Evolutionary conservation across 2,888 invertebrate species (phyloP).

Genomic region (Patella pellucida): DNA sequence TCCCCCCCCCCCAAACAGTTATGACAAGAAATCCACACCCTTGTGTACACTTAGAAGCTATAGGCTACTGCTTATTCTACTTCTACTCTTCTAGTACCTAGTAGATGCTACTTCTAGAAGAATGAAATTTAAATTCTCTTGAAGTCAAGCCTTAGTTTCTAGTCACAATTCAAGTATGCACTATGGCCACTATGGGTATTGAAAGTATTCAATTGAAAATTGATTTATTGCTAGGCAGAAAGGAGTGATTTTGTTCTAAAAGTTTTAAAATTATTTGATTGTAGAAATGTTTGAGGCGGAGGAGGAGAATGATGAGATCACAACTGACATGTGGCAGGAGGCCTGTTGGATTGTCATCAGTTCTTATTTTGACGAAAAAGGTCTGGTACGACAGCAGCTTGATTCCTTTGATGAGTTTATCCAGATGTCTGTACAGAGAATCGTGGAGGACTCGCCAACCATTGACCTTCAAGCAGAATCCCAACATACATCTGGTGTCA

Average conservation of each 20-base stretch:
- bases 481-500: conserved; percentile 93
- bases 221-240: too few species aligned
- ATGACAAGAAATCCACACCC: too few species aligned
- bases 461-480: conserved; percentile 97
- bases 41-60: too few species aligned
- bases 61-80: too few species aligned
- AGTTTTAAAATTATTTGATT: conserved; percentile 16
- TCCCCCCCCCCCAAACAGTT: too few species aligned
- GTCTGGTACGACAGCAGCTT: conserved; percentile 97
- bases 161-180: not conserved
- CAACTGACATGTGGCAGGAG: conserved; percentile 98
- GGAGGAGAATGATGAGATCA: conserved; percentile 85
- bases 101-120: not conserved
- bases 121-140: not conserved
- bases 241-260: not conserved
- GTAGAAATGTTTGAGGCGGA: conserved; percentile 52
- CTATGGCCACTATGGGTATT: too few species aligned
- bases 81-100: too few species aligned
- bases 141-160: not conserved
- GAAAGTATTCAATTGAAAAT: too few species aligned
- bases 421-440: conserved; percentile 99
- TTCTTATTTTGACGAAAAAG: conserved; percentile 99
- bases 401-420: conserved; percentile 99
- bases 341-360: conserved; percentile 99
- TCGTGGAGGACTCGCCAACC: conserved; percentile 98